phyloP scores from a whole-genome alignment of 2,113 vertebrate genomes.

The Oplegnathus fasciatus region DNA sequence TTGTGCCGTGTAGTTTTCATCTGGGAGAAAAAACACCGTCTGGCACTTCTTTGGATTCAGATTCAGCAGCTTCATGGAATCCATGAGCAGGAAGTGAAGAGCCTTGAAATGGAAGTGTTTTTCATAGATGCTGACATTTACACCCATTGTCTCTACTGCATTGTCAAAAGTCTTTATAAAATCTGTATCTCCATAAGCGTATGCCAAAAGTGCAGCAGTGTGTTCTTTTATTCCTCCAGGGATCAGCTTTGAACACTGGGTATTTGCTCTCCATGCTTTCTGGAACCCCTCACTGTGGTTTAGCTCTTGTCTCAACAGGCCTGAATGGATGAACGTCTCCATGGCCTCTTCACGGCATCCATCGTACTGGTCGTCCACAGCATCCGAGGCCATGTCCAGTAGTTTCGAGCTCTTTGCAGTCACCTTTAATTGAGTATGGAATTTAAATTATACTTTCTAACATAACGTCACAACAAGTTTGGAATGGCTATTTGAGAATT shows the following conservation, averaged over 20 bases:
- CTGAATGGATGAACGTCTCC: constrained; percentile 58
- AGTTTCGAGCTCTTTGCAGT: background rate
- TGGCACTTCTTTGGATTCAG: constrained; percentile 37
- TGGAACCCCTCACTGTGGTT: background rate
- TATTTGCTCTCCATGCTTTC: background rate
- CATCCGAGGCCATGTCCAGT: constrained; percentile 57
- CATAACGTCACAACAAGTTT: background rate
- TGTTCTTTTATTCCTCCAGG: constrained; percentile 56
- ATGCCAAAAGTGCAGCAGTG: constrained; percentile 54
- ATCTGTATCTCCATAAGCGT: accelerated
- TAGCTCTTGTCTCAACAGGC: constrained; percentile 70
- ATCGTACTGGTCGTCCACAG: constrained; percentile 66
- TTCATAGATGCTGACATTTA: constrained; percentile 55
- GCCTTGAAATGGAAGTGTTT: constrained; percentile 76
- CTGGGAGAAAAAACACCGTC: background rate
- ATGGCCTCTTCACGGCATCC: constrained; percentile 68
- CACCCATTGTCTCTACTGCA: constrained; percentile 43
- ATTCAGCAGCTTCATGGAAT: constrained; percentile 56
- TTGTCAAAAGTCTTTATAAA: constrained; percentile 34
- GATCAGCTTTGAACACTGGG: constrained; percentile 5
- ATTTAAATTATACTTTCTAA: background rate
- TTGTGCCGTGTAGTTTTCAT: accelerated
- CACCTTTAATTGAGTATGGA: constrained; percentile 36
- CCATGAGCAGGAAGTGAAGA: constrained; percentile 81
- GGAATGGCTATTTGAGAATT: background rate